A percentile compares a stretch with the other conserved stretches of the same genome.
Conservation (phyloP, 2,113 vertebrate genomes). For the Notechis scutatus region DNA sequence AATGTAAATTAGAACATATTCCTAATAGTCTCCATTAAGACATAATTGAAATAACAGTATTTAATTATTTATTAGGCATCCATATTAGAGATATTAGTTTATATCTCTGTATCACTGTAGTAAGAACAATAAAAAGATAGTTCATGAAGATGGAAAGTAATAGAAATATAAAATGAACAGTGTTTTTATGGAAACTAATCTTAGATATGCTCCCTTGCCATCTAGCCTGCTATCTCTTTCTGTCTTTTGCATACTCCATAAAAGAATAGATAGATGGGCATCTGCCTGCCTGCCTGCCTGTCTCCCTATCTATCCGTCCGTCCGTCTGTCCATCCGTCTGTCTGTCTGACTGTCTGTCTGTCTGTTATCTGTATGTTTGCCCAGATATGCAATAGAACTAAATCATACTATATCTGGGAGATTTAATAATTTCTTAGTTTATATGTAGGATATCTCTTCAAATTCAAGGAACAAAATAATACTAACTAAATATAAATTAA, state of each 20-base stretch:
- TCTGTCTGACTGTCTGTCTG: too few relatives aligned
- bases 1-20: not conserved
- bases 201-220: not conserved
- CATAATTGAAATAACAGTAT: not conserved
- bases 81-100: not conserved
- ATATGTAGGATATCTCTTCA: not conserved
- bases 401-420: not conserved
- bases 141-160: not conserved
- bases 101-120: not conserved
- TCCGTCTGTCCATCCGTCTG: fast-evolving
- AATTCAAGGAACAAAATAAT: not conserved
- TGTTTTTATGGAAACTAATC: not conserved
- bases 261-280: not conserved
- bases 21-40: not conserved
- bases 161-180: not conserved
- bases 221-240: not conserved
- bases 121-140: not conserved
- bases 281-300: too few relatives aligned
- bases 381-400: not conserved
- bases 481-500: not conserved
- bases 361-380: not conserved
- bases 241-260: not conserved
- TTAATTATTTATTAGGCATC: not conserved
- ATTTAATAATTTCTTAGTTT: not conserved
- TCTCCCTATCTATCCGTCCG: too few relatives aligned